Percentiles rank a stretch among this genome's conserved stretches.
phyloP scores from a whole-genome alignment of 2,113 vertebrate species.

The Oriolus oriolus region DNA sequence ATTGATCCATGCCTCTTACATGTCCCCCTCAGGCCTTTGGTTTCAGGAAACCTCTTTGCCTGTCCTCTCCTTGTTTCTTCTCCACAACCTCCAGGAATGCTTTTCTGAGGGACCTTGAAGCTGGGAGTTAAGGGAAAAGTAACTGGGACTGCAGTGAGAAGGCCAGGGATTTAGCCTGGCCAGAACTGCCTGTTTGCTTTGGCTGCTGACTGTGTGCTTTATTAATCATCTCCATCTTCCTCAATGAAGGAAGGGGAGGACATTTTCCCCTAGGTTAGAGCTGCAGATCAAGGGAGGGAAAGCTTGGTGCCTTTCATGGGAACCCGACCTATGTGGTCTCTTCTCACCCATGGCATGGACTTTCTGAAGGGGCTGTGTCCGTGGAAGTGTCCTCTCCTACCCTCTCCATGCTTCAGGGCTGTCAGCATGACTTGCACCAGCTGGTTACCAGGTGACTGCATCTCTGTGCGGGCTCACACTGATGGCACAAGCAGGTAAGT shows the following conservation, averaged over 20 bases:
- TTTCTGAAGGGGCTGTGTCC: not conserved
- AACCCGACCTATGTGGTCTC: fast-evolving
- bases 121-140: not conserved
- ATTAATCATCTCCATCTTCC: not conserved
- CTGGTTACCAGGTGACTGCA: not conserved
- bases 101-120: not conserved
- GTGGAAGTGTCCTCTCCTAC: not conserved
- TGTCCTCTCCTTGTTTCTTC: not conserved
- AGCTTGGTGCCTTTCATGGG: not conserved
- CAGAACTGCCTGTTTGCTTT: not conserved
- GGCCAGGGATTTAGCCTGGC: not conserved
- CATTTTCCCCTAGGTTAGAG: not conserved
- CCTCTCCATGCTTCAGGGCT: not conserved
- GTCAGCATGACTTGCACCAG: not conserved
- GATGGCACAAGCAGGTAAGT: not conserved
- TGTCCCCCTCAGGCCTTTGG: not conserved
- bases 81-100: not conserved
- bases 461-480: not conserved
- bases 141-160: not conserved
- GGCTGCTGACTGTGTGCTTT: not conserved
- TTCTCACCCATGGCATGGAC: not conserved
- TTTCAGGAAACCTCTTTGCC: conserved; percentile 56
- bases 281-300: not conserved
- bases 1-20: conserved; percentile 30
- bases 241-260: not conserved